Base-by-base conservation (phyloP, 2,888 invertebrate species). In the Caenorhabditis sp. region DNA sequence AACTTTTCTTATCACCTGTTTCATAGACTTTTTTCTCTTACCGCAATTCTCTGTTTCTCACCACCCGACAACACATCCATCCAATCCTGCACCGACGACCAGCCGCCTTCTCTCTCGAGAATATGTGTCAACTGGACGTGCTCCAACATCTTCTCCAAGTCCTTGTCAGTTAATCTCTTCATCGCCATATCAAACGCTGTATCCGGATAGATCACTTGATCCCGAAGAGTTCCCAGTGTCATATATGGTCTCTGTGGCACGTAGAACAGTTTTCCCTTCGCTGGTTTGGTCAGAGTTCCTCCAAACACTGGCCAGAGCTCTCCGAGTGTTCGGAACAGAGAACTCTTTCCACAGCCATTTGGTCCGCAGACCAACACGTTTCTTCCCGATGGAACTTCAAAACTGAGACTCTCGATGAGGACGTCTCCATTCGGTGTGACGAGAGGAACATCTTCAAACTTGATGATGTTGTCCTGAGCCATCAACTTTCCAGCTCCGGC, bases 391-490 rank as follows among this genome's bases (percentile, higher is more conserved):
- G 84, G 79, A 15, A 91, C 88, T 94, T 97, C 97, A 91, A 98
- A 97, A 55, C 92, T 94, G 5, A 98, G 93, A 89, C 96, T 96
- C 88, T 84, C 80, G 51, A 98, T 95, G 51, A 98, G 94, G 6
- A 98, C 94, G 92, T 99, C 98, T 0, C 98, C 98, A 91, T 97
- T 98, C 0, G 98, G 98, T 1, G 98, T 99, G 24, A 98, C 95
- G 67, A 99, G 94, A 1, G 98, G 98, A 37, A 99, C 98, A 82
- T 94, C 94, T 82, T 97, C 96, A 93, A 98, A 98, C 85, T 95
- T 95, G 90, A 96, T 97, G 15, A 97, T 92, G 92, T 96, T 96
- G 92, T 97, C 97, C 32, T 83, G 81, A 24, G 87, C 83, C 5
- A 89, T 65, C n/a, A 90, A 61, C 47, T 82, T 80, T 44, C 90